Conservation (phyloP, 1,140 invertebrate genomes). For the Eriosoma lanigerum region DNA sequence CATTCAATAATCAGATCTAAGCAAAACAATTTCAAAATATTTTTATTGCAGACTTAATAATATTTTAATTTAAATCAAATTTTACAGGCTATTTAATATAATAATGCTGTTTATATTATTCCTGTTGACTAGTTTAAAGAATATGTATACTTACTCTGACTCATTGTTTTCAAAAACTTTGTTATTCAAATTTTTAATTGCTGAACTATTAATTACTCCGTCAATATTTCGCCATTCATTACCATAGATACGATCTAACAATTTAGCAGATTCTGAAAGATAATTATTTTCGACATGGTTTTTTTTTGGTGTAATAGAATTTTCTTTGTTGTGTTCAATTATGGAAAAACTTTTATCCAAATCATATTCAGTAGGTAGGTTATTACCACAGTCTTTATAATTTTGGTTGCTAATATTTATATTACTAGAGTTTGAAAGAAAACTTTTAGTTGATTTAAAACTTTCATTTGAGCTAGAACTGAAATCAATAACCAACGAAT, state of each 20-base stretch:
- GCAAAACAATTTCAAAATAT: no score
- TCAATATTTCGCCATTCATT: conserved; percentile 28
- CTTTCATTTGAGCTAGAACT: conserved; percentile 28
- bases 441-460: conserved; percentile 29
- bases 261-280: conserved; percentile 24
- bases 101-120: no score
- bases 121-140: no score
- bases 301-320: conserved; percentile 21
- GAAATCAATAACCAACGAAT: background rate
- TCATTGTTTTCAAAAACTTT: background rate
- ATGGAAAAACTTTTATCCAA: background rate
- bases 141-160: conserved; percentile 23
- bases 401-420: background rate
- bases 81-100: no score
- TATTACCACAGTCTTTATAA: background rate
- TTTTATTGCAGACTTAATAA: no score
- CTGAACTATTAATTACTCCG: background rate
- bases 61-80: no score
- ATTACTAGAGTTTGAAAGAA: background rate
- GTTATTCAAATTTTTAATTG: background rate
- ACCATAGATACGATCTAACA: conserved; percentile 42
- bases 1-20: no score
- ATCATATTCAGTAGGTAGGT: background rate
- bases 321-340: background rate
- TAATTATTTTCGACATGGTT: background rate